Base-by-base conservation (phyloP, 1,140 invertebrate species). In the Cylas formicarius region DNA sequence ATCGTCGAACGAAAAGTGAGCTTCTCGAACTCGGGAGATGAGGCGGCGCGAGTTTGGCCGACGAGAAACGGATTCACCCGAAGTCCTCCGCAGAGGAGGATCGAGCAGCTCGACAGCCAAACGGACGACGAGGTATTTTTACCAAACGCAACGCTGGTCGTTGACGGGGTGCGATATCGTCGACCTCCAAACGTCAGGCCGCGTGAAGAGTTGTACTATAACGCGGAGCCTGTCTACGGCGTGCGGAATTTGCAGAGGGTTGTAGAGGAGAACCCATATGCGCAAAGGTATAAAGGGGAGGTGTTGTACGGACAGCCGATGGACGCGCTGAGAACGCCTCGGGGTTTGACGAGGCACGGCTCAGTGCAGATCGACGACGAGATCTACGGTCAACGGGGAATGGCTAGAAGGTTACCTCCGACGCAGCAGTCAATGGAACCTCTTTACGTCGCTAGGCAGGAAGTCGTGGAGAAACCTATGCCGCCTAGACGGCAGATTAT, bases 61-160 rank as follows among this genome's bases (percentile, higher is more conserved):
- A 74, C 72, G 1, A 73, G 69, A 38, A 70, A 68, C 31, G 73
- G 73, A 1, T 71, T 65, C 44, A 71, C 71, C 0, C 64, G 70
- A n/a, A 71, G 71, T 53, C 73, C 73, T 3, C 72, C 73, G 1
- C 73, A 72, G 0, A 62, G 73, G 26, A 62, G 67, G 36, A 54
- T 71, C 3, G 60, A 63, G 11, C 34, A 35, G 16, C 9, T 26
- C 11, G 26, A 44, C 9, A 44, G 31, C n/a, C 26, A 40, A 18
- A 23, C 46, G 7, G 53, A 55, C 8, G 55, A 59, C 32, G 55
- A 57, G 5, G 54, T 56, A 4, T 57, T 58, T 35, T 27, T 56
- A n/a, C 43, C 55, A 1, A 46, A 34, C 17, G 22, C 22, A 8
- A 34, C 37, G 21, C 11, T n/a, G 14, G 17, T 8, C 7, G 8